These are phyloP conservation scores for Oligia latruncula DNA, from an alignment of 2,888 invertebrate genomes.

Conservation along the genomic window DNA sequence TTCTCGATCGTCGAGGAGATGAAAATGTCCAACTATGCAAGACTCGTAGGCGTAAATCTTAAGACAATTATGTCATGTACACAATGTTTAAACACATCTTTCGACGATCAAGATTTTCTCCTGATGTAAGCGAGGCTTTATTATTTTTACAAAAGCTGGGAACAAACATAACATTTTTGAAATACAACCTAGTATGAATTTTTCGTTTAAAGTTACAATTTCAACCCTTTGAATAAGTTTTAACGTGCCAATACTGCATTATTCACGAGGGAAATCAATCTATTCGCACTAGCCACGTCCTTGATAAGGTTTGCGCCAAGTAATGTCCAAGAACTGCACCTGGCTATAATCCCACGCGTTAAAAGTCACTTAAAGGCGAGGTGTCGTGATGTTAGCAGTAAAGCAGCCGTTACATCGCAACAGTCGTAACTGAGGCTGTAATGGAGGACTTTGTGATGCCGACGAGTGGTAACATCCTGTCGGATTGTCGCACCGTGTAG, in stretches of 20 bases:
- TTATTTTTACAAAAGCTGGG: not conserved
- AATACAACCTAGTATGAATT: not conserved
- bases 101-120: not conserved
- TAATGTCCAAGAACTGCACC: constrained; percentile 37
- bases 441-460: constrained; percentile 40
- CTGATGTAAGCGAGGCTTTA: not conserved
- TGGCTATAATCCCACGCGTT: constrained; percentile 31
- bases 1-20: not conserved
- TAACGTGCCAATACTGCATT: not conserved
- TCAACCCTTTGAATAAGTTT: not conserved
- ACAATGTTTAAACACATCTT: not conserved
- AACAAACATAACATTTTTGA: no score
- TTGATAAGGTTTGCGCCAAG: constrained; percentile 25
- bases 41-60: not conserved
- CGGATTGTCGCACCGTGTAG: not conserved
- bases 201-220: not conserved
- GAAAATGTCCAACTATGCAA: not conserved
- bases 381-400: constrained; percentile 40
- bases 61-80: not conserved
- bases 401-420: constrained; percentile 37
- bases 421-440: constrained; percentile 38
- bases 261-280: constrained; percentile 11
- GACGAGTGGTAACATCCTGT: constrained; percentile 27
- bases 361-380: constrained; percentile 33
- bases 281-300: constrained; percentile 4